phyloP scores from a whole-genome alignment of 2,113 vertebrate species.

The Halcyon senegalensis region DNA sequence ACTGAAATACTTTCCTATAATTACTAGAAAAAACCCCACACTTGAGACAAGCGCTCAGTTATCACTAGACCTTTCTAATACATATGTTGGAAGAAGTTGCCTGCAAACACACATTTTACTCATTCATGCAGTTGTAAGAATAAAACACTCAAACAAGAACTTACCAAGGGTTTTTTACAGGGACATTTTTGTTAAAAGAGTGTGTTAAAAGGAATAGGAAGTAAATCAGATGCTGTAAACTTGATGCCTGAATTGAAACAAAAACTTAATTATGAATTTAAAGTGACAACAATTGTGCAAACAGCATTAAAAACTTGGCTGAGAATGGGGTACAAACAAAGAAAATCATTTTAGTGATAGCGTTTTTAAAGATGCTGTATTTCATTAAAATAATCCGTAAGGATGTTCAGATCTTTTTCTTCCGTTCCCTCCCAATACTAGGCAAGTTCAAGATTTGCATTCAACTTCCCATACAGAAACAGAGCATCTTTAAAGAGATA shows the following conservation, averaged over 20 bases:
- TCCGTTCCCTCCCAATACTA: constrained; percentile 37
- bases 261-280: constrained; percentile 65
- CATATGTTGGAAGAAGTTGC: background rate
- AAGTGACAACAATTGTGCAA: constrained; percentile 63
- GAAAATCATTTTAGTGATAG: constrained; percentile 45
- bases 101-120: constrained; percentile 15
- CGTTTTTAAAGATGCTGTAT: constrained; percentile 79
- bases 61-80: background rate
- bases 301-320: constrained; percentile 65
- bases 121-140: constrained; percentile 51
- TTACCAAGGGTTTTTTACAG: constrained; percentile 67
- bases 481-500: constrained; percentile 85
- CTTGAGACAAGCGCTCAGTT: background rate
- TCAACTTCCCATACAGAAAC: constrained; percentile 69
- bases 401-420: constrained; percentile 10
- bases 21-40: background rate
- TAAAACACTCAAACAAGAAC: constrained; percentile 56
- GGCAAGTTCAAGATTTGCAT: constrained; percentile 33
- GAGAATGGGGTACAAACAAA: constrained; percentile 64
- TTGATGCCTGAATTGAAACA: constrained; percentile 64
- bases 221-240: constrained; percentile 71
- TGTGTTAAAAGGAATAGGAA: constrained; percentile 72
- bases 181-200: constrained; percentile 69
- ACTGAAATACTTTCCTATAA: background rate
- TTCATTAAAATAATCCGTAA: constrained; percentile 60